Conservation (phyloP, 30 jellyfish, hydroid and myxozoan genomes). For the Aurelia sp. region DNA sequence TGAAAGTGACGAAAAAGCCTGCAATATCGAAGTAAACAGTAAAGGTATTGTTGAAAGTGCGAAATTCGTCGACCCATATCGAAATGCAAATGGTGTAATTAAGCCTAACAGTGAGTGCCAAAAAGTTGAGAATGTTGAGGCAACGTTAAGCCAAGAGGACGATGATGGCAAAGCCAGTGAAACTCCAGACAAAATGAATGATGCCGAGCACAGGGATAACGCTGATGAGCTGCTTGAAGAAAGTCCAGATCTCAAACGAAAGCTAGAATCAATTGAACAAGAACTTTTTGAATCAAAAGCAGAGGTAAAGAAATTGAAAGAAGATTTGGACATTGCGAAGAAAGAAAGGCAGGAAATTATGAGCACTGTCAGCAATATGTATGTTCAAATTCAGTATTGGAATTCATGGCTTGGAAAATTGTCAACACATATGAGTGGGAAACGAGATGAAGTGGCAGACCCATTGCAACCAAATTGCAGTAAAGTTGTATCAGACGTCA, state of each 20-base stretch:
- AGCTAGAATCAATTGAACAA: slow-evolving; percentile 29
- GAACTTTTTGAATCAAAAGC: slow-evolving; percentile 30
- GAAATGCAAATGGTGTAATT: too few relatives aligned
- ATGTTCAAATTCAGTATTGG: slow-evolving; percentile 60
- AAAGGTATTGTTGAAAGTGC: too few relatives aligned
- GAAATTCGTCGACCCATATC: too few relatives aligned
- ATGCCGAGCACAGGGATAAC: neutral
- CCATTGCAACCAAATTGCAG: neutral
- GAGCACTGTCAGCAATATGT: slow-evolving; percentile 50
- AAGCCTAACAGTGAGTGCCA: too few relatives aligned
- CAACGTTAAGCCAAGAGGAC: neutral
- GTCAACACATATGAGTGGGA: slow-evolving; percentile 6
- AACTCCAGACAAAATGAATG: neutral
- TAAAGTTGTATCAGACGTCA: neutral
- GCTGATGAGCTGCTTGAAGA: neutral
- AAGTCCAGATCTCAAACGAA: neutral
- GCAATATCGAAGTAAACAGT: too few relatives aligned
- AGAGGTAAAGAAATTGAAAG: slow-evolving; percentile 21
- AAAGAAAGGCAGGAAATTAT: slow-evolving; percentile 41
- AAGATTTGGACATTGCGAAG: slow-evolving; percentile 15
- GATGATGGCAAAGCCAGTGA: neutral
- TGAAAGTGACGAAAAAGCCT: too few relatives aligned
- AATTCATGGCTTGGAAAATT: slow-evolving; percentile 55
- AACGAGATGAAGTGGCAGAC: neutral
- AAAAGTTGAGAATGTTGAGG: too few relatives aligned